Conservation (phyloP, 2,113 vertebrate species). For the Jacana jacana region DNA sequence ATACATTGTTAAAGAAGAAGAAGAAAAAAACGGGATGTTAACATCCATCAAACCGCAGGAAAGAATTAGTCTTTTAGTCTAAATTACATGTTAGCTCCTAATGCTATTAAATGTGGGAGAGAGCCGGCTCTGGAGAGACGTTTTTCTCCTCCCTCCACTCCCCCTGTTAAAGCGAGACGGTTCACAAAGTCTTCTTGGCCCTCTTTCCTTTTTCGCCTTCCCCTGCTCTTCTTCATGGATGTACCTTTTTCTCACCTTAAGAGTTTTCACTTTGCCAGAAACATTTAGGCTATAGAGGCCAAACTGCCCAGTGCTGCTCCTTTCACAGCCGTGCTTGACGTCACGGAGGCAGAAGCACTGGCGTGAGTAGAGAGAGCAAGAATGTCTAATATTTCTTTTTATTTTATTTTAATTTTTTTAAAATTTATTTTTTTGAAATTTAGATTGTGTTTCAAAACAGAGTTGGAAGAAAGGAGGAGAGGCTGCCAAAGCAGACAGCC, state of each 20-base stretch:
- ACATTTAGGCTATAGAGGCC: background rate
- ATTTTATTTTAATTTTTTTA: background rate
- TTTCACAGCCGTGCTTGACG: background rate
- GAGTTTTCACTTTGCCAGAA: background rate
- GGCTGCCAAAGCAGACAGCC: slow-evolving; percentile 58
- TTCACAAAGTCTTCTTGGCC: background rate
- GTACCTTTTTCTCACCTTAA: background rate
- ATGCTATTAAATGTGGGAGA: background rate
- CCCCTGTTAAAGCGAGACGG: background rate
- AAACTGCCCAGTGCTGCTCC: background rate
- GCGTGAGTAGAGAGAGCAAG: background rate
- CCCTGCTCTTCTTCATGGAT: background rate
- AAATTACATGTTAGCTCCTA: slow-evolving; percentile 11
- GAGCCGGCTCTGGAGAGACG: background rate
- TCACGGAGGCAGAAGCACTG: background rate
- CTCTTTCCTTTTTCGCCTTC: background rate
- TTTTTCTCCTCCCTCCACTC: background rate
- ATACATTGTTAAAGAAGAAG: slow-evolving; percentile 15
- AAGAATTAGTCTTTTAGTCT: slow-evolving; percentile 26
- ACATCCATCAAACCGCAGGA: background rate
- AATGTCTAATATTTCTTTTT: background rate
- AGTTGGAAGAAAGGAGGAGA: slow-evolving; percentile 52
- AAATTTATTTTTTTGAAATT: background rate
- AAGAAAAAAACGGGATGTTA: background rate
- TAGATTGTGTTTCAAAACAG: slow-evolving; percentile 63